Base-by-base conservation (phyloP, 35 echinoderm and acorn worm genomes). In the Apostichopus japonicus region DNA sequence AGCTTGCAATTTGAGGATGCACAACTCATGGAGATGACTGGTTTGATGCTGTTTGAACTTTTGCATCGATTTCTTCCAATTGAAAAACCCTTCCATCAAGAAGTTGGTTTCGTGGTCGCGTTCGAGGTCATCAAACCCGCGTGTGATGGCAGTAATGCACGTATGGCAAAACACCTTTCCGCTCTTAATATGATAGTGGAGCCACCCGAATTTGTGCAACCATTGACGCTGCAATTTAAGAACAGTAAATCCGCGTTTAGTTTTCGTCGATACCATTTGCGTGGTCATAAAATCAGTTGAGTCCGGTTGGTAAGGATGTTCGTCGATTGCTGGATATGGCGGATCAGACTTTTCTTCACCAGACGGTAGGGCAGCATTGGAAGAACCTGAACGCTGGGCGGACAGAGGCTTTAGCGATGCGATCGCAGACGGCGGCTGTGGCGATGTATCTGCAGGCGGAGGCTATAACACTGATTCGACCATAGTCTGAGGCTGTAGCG, bases 241-340 rank as follows among this genome's bases (percentile, higher is more conserved):
- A 84, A 84, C 81, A 33, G 81, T 54, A 84, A 55, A 84, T 84
- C 81, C 81, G 53, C 81, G 51, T 84, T 84, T 55, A 84, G 81
- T 84, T 84, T 84, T 22, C 81, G 81, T 56, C 81, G 81, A 84
- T 84, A 84, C 81, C 55, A 58, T 84, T 84, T 84, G 81, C 81
- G 81, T 84, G 81, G 16, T 83, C 80, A 83, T 83, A 33, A 83
- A 83, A 83, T 83, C 80, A 23, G 80, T 83, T 23, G 53, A 25
- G 19, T 83, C 24, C 24, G 80, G 80, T 55, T 55, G 17, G 33
- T 33, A 83, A 83, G 33, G 33, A 44, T 44, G 33, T 44, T 44
- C 33, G 33, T 44, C 33, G 33, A 44, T 44, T 44, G 33, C n/a
- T 80, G 78, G 78, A 24, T 80, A 80, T 6, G 78, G 78, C 78